These are phyloP conservation scores for Acleris laterana DNA, from an alignment of 2,888 invertebrate genomes.

Conservation along the genomic window DNA sequence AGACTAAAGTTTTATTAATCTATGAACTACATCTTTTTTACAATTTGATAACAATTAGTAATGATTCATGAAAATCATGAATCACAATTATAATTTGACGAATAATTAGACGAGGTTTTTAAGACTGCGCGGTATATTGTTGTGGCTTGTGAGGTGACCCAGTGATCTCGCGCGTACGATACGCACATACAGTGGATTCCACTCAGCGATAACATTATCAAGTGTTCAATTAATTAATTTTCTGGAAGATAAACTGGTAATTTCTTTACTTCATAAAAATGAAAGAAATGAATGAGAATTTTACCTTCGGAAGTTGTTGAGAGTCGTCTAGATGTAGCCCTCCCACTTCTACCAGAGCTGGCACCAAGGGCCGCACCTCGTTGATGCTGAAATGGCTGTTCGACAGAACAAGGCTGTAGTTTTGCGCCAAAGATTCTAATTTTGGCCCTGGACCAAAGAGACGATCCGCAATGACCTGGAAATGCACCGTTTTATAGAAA, in stretches of 20 bases:
- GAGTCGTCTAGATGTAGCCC: conserved; percentile 81
- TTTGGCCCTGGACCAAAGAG: conserved; percentile 79
- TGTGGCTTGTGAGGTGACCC: conserved; percentile 47
- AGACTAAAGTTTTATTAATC: too few species aligned
- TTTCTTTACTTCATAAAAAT: background rate
- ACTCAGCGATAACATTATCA: conserved; percentile 36
- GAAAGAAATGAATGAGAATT: background rate
- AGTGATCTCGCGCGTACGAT: conserved; percentile 49
- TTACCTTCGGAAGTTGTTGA: conserved; percentile 73
- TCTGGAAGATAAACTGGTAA: background rate
- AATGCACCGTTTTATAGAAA: background rate
- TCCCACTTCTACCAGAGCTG: conserved; percentile 82
- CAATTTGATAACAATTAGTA: too few species aligned
- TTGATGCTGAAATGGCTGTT: conserved; percentile 85
- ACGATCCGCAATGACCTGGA: conserved; percentile 72
- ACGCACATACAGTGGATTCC: conserved; percentile 40
- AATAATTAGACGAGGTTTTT: background rate
- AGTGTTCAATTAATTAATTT: conserved; percentile 2
- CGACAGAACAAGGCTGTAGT: conserved; percentile 81
- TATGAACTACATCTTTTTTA: too few species aligned
- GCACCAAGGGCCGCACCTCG: conserved; percentile 81
- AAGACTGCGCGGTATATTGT: conserved; percentile 7
- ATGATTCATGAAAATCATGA: too few species aligned
- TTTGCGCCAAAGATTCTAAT: conserved; percentile 71
- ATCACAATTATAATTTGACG: too few species aligned